phyloP scores from a whole-genome alignment of 2,888 invertebrate species.

The Ectemnius cavifrons region DNA sequence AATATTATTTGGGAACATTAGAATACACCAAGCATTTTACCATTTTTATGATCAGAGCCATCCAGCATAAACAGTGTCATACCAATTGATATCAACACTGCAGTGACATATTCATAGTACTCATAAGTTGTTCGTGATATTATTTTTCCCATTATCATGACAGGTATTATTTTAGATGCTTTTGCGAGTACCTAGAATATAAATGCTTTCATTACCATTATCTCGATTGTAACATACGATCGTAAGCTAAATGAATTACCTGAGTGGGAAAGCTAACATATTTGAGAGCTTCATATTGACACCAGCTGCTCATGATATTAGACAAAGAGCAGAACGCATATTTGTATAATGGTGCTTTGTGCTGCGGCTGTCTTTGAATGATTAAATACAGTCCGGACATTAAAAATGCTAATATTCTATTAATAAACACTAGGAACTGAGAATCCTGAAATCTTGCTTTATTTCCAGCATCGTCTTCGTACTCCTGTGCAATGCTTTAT shows the following conservation, averaged over 20 bases:
- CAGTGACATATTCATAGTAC: conserved; percentile 94
- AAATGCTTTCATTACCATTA: not conserved
- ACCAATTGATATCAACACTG: conserved; percentile 92
- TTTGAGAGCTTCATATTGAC: conserved; percentile 99
- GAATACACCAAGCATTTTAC: conserved; percentile 65
- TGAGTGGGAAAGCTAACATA: conserved; percentile 99
- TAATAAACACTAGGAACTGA: conserved; percentile 97
- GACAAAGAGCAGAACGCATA: conserved; percentile 97
- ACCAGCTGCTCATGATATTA: conserved; percentile 99
- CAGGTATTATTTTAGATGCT: conserved; percentile 98
- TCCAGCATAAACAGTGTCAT: conserved; percentile 96
- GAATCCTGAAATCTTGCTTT: conserved; percentile 91
- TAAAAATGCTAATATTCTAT: conserved; percentile 91
- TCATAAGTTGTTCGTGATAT: conserved; percentile 93
- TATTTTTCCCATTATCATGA: conserved; percentile 98
- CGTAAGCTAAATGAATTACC: conserved; percentile 92
- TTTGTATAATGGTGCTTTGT: conserved; percentile 93
- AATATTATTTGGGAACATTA: no score
- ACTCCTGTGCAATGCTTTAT: conserved; percentile 79
- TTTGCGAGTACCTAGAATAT: conserved; percentile 88
- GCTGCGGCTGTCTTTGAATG: conserved; percentile 82
- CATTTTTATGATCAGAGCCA: conserved; percentile 83
- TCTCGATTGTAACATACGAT: conserved; percentile 85
- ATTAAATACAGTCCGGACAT: conserved; percentile 84
- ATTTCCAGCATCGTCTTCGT: conserved; percentile 83